Evolutionary conservation across 1,140 invertebrate species (phyloP), one percentile per base, ranked within the genome.

Genomic region (Batillaria attramentaria): DNA sequence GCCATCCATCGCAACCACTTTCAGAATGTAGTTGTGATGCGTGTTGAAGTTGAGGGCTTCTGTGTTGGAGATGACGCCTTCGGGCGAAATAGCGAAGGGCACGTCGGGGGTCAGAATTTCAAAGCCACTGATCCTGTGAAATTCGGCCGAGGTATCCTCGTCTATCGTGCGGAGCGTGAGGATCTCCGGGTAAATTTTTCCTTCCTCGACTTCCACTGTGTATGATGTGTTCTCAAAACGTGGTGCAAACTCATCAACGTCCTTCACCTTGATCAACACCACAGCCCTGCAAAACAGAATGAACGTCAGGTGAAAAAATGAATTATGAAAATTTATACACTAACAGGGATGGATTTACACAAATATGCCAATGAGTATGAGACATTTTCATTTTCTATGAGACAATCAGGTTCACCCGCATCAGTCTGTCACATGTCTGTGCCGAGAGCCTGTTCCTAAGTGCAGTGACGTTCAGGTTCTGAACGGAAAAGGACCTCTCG

Each of bases 61-160:
- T 2, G 96, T 98, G 90, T 98, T 99, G 65, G 95, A 93, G 74
- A 99, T 96, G 18, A 95, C 94, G 93, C 96, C 97, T 88, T 98
- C 95, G 86, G 96, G 95, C 90, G 98, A 96, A 87, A 99, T 97
- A 57, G 94, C 93, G 89, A 99, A 99, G 0, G 97, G 98, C 86
- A 89, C 90, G 75, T 87, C 85, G 42, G 93, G 93, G 0, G 95
- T 97, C 1, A 97, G 91, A 79, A 99, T 97, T 89, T 98, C 96
- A 92, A 98, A 99, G 89, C 97, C 97, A 94, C 97, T 98, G 35
- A 99, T 96, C 87, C 97, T 96, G 5, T 96, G 96, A 90, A 95
- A 98, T 81, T 96, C 95, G 20, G 96, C 95, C 2, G 97, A 97
- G 88, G 96, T 97, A 89, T 99, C 97, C 43, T 95, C 92, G 87